Conservation (phyloP, 2,113 vertebrate species). For the Circaetus gallicus region DNA sequence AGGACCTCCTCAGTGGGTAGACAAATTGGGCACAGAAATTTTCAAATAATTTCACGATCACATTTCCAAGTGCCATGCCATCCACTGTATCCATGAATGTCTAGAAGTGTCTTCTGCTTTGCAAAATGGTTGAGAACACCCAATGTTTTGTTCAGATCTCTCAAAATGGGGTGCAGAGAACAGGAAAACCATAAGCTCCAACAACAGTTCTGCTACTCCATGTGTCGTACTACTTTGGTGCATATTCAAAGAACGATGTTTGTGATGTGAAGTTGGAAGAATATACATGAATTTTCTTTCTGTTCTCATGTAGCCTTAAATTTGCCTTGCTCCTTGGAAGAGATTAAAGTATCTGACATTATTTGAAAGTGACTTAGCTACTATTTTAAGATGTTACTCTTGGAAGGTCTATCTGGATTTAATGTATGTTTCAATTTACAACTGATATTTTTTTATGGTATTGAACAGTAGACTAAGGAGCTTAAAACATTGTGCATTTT, state of each 20-base stretch:
- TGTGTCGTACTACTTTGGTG: neutral
- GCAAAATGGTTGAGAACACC: conserved; percentile 2
- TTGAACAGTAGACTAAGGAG: neutral
- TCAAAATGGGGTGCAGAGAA: neutral
- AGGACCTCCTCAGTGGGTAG: neutral
- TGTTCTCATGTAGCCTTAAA: neutral
- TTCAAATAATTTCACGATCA: neutral
- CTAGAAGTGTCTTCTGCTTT: neutral
- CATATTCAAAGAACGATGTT: conserved; percentile 25
- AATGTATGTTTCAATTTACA: neutral
- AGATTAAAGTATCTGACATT: neutral
- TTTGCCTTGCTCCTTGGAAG: neutral
- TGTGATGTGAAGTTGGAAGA: neutral
- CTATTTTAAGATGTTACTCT: neutral
- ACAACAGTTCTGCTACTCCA: conserved; percentile 24
- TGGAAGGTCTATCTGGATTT: neutral
- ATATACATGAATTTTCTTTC: neutral
- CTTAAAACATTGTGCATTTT: neutral
- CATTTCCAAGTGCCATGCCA: conserved; percentile 3
- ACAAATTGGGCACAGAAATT: neutral
- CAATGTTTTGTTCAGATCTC: conserved; percentile 1
- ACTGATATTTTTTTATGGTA: neutral
- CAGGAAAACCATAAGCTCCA: conserved; percentile 12
- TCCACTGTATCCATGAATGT: neutral
- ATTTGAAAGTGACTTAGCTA: neutral